Percentiles rank a stretch among this genome's conserved stretches.
These are phyloP conservation scores for Aulostomus chinensis DNA, from an alignment of 2,797 vertebrate genomes.

Conservation along the genomic window DNA sequence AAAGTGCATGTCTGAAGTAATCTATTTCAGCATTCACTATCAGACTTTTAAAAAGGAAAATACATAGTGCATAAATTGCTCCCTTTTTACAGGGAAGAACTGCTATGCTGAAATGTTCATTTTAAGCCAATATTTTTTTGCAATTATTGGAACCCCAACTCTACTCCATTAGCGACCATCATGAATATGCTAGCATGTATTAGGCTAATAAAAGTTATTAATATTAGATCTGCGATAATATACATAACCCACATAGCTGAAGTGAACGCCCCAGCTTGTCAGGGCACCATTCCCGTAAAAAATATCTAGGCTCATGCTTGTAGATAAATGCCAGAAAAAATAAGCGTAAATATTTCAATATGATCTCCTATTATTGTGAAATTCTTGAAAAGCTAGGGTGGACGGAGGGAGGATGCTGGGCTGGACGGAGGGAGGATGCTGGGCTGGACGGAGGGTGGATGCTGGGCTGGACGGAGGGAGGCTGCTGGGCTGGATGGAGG, in stretches of 20 bases:
- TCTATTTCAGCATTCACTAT: neutral
- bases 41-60: neutral
- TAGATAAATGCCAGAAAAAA: too few relatives aligned
- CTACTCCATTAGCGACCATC: conserved; percentile 59
- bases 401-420: too few relatives aligned
- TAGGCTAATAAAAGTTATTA: conserved; percentile 73
- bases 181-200: conserved; percentile 70
- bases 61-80: neutral
- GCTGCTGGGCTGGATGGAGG: too few relatives aligned
- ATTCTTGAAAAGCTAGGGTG: too few relatives aligned
- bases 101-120: neutral
- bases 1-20: neutral
- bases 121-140: conserved; percentile 4
- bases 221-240: conserved; percentile 70
- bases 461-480: too few relatives aligned
- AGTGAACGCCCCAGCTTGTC: conserved; percentile 1
- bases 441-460: too few relatives aligned
- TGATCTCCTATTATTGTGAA: too few relatives aligned
- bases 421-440: too few relatives aligned
- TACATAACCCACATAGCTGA: conserved; percentile 51
- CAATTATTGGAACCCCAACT: neutral
- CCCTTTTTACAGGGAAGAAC: neutral
- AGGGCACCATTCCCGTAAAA: too few relatives aligned
- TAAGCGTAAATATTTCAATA: too few relatives aligned
- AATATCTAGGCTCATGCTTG: too few relatives aligned